Evolutionary conservation across 2,888 invertebrate species (phyloP), one percentile per base, ranked within the genome.

Genomic region (Ectobius pallidus): DNA sequence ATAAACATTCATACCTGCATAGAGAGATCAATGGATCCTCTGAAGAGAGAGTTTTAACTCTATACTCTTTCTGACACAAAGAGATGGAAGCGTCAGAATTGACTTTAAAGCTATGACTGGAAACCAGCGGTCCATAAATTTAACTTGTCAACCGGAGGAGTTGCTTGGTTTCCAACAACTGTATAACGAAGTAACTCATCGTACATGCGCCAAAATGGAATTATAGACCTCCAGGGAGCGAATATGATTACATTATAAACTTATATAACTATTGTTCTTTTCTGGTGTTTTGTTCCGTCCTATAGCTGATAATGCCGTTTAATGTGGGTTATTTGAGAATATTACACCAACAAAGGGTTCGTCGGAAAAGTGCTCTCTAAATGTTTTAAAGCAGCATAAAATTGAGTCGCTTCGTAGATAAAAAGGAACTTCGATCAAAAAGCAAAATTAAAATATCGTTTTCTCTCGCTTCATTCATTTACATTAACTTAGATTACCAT

Each of bases 271-370:
- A 71, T 71, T 71, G 71, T 71, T 61, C 62, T 63, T 70, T 44
- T 62, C 62, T 55, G 39, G 39, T 22, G 55, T 39, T 69, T 69
- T 69, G 52, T 25, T 22, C 34, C 69, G 52, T 22, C 39, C 69
- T 27, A 52, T 30, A 71, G 63, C 71, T 65, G 49, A 34, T 71
- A 71, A 71, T 65, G 71, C 71, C 63, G 65, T 71, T 65, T 71
- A 71, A 71, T 71, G 71, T 71, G 65, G 71, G 71, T 71, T 71
- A 71, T 71, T 71, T 71, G 71, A 71, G 71, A 65, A 71, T 65
- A 71, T 71, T 71, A 71, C 63, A 71, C 63, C 65, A 25, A 71
- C 71, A 71, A 71, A 71, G 65, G 63, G 65, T 20, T 52, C 18
- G 70, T 62, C 20, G 52, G 42, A 34, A 20, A 22, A 44, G 69